Evolutionary conservation across 2,113 vertebrate species (phyloP), one percentile per base, ranked within the genome.

Genomic region (Euleptes europaea): DNA sequence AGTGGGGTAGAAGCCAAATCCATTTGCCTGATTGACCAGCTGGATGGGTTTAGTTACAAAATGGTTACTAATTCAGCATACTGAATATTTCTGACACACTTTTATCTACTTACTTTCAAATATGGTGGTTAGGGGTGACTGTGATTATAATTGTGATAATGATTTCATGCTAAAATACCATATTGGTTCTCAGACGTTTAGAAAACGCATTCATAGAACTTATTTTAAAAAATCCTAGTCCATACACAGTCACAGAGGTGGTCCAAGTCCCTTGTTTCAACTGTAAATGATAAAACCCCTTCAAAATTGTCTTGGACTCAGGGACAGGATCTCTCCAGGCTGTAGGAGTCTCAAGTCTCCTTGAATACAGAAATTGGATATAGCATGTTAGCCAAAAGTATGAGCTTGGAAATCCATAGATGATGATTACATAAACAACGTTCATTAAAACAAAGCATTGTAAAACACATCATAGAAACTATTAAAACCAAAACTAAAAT

Each of bases 1-100:
- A 65, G 78, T 35, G 44, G 42, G 26, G 49, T 49, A n/a, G 54
- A 3, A 13, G 54, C 40, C 84, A 73, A 65, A 33, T 72, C 54
- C 42, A 65, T 73, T 85, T 77, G 51, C 21, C 66, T 79, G 84
- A 72, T 15, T 70, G 67, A 60, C 77, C 69, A 85, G 76, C 69
- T 72, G 84, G 67, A 65, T 80, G 54, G 54, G 69, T 65, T 85
- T 47, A 44, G 40, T 35, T 80, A 65, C 77, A 65, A 73, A 80
- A 85, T 35, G n/a, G 42, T 65, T 69, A 42, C 42, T 47, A 54
- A 21, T 38, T 70, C 7, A 69, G n/a, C 23, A 17, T 15, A 40
- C 21, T 63, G 42, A 74, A 74, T 74, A 31, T 74, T 42, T 74
- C 40, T 42, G 38, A 40, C 26, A 70, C 44, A 51, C 23, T 28